Base-by-base conservation (phyloP, 1,140 invertebrate genomes). In the Atopsyche davidsoni region DNA sequence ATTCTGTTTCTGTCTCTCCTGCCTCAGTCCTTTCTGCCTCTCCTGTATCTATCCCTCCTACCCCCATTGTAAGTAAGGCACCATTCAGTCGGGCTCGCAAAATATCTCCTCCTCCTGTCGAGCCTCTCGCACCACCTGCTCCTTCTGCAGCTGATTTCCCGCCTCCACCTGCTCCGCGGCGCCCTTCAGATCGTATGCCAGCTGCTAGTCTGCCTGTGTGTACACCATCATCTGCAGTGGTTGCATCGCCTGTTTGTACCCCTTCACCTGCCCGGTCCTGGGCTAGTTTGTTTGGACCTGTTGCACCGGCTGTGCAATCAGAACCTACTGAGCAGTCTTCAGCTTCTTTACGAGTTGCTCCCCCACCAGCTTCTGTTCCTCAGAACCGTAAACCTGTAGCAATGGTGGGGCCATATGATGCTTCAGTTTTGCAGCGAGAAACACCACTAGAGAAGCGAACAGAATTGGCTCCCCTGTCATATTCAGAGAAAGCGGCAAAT, bases 371-470 rank as follows among this genome's bases (percentile, higher is more conserved):
- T 6, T 63, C 18, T 31, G 11, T 17, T 21, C 23, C 55, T 23
- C 44, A 47, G 9, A 62, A 51, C 19, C 75, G 73, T 24, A 78
- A 76, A 55, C 77, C 76, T 1, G 71, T 78, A 7, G 77, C 77
- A 13, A 79, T 78, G 61, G 77, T 79, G 13, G 70, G 70, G 6
- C 77, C 77, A 16, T 79, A 67, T 57, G 76, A 78, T 36, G 73
- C 72, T 0, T 74, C 71, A 0, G 70, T 69, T 4, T 53, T 68
- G 10, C 66, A 67, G 50, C 59, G 60, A 21, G 55, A 62, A 11
- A 36, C 56, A 2, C 34, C 57, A 13, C 64, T 67, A 4, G 72
- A 73, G 43, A 58, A 52, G 19, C 60, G 0, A 22, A 55, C 57
- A 3, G 55, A 58, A 1, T 46, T 57, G 21, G 1, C 61, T 60